A percentile compares a stretch with the other conserved stretches of the same genome.
These are phyloP conservation scores for Thymelicus sylvestris DNA, from an alignment of 2,888 invertebrate genomes.

Conservation along the genomic window DNA sequence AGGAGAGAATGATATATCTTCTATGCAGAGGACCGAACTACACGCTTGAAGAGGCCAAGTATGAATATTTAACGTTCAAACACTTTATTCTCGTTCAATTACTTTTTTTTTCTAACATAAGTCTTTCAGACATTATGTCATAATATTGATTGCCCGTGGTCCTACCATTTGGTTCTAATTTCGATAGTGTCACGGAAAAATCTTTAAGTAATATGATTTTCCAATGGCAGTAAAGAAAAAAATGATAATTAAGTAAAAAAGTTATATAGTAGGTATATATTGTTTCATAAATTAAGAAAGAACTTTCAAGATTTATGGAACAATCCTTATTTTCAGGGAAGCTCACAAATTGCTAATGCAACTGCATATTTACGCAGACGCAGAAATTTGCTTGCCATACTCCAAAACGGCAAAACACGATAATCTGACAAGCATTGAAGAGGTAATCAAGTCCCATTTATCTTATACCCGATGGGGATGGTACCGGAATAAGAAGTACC, in stretches of 20 bases:
- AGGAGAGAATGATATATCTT: conserved; percentile 83
- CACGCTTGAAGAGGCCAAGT: conserved; percentile 83
- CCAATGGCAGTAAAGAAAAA: too few species aligned
- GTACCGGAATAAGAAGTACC: conserved; percentile 13
- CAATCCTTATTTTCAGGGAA: conserved; percentile 57
- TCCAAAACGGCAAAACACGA: conserved; percentile 43
- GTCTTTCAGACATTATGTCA: too few species aligned
- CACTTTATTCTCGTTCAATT: too few species aligned
- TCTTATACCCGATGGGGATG: conserved; percentile 47
- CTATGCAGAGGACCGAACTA: conserved; percentile 87
- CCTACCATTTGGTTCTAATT: too few species aligned
- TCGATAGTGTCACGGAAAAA: too few species aligned
- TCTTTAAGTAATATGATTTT: too few species aligned
- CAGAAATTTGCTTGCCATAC: conserved; percentile 81
- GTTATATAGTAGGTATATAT: too few species aligned
- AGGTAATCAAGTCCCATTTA: conserved; percentile 58
- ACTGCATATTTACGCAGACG: conserved; percentile 86
- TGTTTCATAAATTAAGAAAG: too few species aligned
- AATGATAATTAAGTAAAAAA: too few species aligned
- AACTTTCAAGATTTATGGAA: too few species aligned
- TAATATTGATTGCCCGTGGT: too few species aligned
- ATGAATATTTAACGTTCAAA: not conserved
- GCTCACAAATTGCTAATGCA: conserved; percentile 74
- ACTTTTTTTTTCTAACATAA: too few species aligned
- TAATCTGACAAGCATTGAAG: conserved; percentile 57